These are phyloP conservation scores for Tauraco erythrolophus DNA, from an alignment of 2,113 vertebrate genomes.

Conservation along the genomic window DNA sequence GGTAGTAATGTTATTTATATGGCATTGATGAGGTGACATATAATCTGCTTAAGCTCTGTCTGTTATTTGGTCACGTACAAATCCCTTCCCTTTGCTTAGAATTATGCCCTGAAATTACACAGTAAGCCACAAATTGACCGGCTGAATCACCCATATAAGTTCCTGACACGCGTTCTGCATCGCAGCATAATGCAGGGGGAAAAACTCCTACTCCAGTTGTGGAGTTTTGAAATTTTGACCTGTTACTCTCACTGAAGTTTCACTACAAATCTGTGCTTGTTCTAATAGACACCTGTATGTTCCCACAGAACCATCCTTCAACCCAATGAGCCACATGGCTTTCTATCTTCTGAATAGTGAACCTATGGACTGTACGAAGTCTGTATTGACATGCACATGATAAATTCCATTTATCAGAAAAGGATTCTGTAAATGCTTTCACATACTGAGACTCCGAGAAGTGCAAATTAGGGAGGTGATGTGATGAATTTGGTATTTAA, in stretches of 20 bases:
- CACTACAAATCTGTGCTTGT: not conserved
- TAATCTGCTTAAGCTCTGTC: not conserved
- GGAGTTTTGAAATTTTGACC: not conserved
- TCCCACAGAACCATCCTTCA: not conserved
- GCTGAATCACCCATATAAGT: not conserved
- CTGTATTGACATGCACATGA: not conserved
- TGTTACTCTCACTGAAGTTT: not conserved
- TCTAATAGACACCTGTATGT: not conserved
- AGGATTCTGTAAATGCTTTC: not conserved
- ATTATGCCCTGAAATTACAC: not conserved
- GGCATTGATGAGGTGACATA: not conserved
- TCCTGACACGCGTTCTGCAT: not conserved
- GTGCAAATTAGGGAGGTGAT: not conserved
- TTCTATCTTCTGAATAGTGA: not conserved
- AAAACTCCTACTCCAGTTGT: not conserved
- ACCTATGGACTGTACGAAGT: not conserved
- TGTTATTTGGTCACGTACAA: not conserved
- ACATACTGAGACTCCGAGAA: not conserved
- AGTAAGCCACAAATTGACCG: not conserved
- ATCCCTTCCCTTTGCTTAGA: not conserved
- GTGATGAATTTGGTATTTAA: conserved; percentile 18
- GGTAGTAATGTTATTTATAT: not conserved
- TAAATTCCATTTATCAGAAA: not conserved
- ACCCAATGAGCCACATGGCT: not conserved
- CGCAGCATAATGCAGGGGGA: not conserved